These are phyloP conservation scores for Scaptomyza tumidula DNA, from an alignment of 2,888 invertebrate genomes.

Conservation along the genomic window DNA sequence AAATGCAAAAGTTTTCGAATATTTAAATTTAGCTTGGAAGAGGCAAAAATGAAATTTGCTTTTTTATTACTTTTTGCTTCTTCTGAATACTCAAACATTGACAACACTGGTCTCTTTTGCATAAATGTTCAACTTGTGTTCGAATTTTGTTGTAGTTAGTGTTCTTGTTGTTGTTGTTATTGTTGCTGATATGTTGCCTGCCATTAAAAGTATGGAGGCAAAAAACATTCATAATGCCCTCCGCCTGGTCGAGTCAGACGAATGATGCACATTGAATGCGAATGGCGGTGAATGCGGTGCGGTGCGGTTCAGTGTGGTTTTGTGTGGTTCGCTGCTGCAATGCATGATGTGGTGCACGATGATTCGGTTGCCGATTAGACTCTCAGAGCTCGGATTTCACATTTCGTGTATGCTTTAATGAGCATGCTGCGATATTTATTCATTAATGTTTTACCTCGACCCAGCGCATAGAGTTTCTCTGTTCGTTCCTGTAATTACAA, in stretches of 20 bases:
- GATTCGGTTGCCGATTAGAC: neutral
- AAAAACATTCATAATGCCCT: slow-evolving; percentile 15
- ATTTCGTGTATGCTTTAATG: slow-evolving; percentile 43
- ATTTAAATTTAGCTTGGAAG: too few relatives aligned
- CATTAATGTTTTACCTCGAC: slow-evolving; percentile 55
- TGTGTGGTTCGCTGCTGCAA: neutral
- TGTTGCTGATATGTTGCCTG: neutral
- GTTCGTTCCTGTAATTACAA: slow-evolving; percentile 51
- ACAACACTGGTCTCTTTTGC: neutral
- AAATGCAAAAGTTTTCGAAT: too few relatives aligned
- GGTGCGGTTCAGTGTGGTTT: neutral
- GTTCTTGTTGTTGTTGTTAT: slow-evolving; percentile 1
- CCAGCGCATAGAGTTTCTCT: neutral
- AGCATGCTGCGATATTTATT: slow-evolving; percentile 67
- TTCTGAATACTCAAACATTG: neutral
- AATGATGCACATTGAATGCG: slow-evolving; percentile 18
- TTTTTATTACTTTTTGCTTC: neutral
- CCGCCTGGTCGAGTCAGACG: slow-evolving; percentile 11
- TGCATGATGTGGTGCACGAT: neutral
- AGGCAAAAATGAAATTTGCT: too few relatives aligned
- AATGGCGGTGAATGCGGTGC: neutral
- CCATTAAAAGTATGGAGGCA: slow-evolving; percentile 15
- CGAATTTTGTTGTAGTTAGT: neutral
- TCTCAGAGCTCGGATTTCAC: neutral
- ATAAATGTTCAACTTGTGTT: neutral